A percentile compares a stretch with the other conserved stretches of the same genome.
phyloP scores from a whole-genome alignment of 2,888 invertebrate species.

The Erebia epiphron region DNA sequence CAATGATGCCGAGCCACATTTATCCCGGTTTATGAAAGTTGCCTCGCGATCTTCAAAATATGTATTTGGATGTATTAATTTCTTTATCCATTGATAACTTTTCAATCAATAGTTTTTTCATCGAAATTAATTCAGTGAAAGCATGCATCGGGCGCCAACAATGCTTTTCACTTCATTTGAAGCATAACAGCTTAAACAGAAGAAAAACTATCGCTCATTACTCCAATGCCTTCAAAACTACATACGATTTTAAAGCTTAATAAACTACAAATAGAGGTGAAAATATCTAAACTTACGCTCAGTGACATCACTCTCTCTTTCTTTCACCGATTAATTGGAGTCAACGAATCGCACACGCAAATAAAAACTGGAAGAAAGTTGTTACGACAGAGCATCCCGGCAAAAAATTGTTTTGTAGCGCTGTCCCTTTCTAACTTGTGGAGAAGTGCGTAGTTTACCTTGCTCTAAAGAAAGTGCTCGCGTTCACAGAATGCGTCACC shows the following conservation, averaged over 20 bases:
- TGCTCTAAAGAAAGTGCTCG: conserved; percentile 73
- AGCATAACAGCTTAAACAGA: conserved; percentile 65
- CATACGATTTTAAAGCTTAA: conserved; percentile 23
- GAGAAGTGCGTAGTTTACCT: conserved; percentile 46
- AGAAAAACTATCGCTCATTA: conserved; percentile 72
- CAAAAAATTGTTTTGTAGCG: conserved; percentile 55
- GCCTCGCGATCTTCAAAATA: no score
- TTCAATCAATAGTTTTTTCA: conserved; percentile 7
- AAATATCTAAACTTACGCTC: conserved; percentile 21
- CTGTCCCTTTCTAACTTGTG: neutral
- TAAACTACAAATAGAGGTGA: conserved; percentile 7
- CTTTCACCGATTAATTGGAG: conserved; percentile 71
- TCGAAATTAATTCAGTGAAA: conserved; percentile 43
- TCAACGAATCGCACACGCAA: conserved; percentile 65
- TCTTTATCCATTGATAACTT: neutral
- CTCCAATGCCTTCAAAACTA: conserved; percentile 67
- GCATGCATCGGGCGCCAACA: conserved; percentile 40
- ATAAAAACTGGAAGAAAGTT: conserved; percentile 74
- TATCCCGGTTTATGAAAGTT: no score
- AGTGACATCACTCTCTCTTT: conserved; percentile 66
- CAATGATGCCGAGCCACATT: no score
- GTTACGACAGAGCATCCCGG: conserved; percentile 62
- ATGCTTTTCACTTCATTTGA: conserved; percentile 66
- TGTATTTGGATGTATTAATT: neutral
- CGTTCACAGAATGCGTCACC: conserved; percentile 70